These are phyloP conservation scores for Eriocheir sinensis DNA, from an alignment of 1,140 invertebrate species.

Conservation along the genomic window DNA sequence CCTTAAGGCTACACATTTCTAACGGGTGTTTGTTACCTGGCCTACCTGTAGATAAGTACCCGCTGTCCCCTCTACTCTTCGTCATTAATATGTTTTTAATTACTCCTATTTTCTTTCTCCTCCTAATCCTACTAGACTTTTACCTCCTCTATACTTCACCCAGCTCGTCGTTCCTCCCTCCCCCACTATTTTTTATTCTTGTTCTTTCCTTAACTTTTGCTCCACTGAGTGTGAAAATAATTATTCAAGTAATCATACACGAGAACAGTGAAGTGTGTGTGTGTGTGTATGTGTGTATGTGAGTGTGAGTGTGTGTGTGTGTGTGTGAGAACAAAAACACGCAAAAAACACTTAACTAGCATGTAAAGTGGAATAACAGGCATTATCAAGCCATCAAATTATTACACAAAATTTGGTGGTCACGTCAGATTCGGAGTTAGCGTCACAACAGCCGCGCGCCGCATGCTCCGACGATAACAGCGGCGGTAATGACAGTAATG, in stretches of 20 bases:
- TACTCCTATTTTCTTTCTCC: background rate
- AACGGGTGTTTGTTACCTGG: too few relatives aligned
- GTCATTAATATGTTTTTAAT: background rate
- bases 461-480: background rate
- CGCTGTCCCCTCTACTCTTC: too few relatives aligned
- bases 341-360: too few relatives aligned
- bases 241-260: too few relatives aligned
- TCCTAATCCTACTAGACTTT: background rate
- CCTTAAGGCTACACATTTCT: too few relatives aligned
- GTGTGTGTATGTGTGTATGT: constrained; percentile 7
- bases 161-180: background rate
- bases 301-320: background rate
- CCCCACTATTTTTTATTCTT: background rate
- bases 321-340: background rate
- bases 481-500: background rate
- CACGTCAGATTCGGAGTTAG: background rate
- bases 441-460: background rate
- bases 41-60: too few relatives aligned
- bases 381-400: background rate
- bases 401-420: background rate
- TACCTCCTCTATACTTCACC: background rate
- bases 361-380: background rate
- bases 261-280: too few relatives aligned
- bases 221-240: too few relatives aligned
- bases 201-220: constrained; percentile 13